Evolutionary conservation across 2,113 vertebrate genomes (phyloP), one percentile per base, ranked within the genome.

Genomic region (rabbit (Oryctolagus cuniculus)): DNA sequence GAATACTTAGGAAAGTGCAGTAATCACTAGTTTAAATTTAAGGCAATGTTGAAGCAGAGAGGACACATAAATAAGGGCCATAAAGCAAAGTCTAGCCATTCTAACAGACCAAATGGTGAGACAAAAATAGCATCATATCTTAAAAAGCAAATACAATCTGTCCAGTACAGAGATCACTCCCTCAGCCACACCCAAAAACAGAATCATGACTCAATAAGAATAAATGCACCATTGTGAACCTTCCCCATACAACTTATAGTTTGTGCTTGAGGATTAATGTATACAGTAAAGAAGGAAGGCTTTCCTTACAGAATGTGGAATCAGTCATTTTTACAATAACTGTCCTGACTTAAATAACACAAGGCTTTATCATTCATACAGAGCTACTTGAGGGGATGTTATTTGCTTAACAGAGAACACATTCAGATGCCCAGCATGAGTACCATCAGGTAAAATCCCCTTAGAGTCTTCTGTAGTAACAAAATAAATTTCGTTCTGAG

Each of bases 21-120:
- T 69, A 44, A 69, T 75, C 29, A 70, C 80, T 73, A 44, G 93
- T 58, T 92, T 44, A 83, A 92, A 53, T 27, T 53, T 82, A 82
- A 89, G 61, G 24, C 84, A 92, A 53, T 90, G 19, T 0, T 80
- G 84, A 61, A 92, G 31, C 15, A 74, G 92, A 80, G 24, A 61
- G 79, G 27, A 63, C 64, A 91, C 55, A 19, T 19, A 36, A 49
- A 64, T 24, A 81, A 84, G 79, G 21, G 1, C 15, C 34, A 75
- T 64, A n/a, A 95, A 63, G 63, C 51, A 27, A 90, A 89, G 55
- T 63, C 72, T 49, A 86, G 31, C 1, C 49, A 72, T 87, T 72
- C 12, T 78, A 44, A 25, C 36, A 79, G 29, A 73, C 12, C 44
- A 91, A 36, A 61, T 16, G 31, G 11, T 61, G 31, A 63, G 74